phyloP scores from a whole-genome alignment of 2,797 vertebrate species.

The Sardinella longiceps region DNA sequence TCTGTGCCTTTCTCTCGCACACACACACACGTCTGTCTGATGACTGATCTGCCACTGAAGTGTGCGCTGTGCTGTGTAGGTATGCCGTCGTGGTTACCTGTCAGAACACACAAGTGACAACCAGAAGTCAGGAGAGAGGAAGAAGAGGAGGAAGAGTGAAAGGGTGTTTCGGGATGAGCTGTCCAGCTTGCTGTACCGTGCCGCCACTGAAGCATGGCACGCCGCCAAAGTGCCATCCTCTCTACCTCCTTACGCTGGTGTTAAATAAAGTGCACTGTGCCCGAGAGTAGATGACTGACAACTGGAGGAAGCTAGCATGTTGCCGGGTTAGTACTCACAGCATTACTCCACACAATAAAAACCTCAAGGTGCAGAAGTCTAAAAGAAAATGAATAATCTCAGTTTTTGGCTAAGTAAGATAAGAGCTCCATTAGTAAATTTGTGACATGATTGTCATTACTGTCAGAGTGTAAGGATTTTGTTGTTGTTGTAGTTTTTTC shows the following conservation, averaged over 20 bases:
- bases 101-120: constrained; percentile 18
- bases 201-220: constrained; percentile 5
- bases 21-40: background rate
- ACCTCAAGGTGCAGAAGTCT: background rate
- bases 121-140: background rate
- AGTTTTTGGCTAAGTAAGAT: background rate
- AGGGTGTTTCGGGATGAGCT: background rate
- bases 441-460: background rate
- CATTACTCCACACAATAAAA: background rate
- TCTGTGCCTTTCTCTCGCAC: background rate
- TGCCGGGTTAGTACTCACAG: background rate
- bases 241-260: background rate
- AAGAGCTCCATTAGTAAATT: background rate
- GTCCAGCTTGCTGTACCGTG: background rate
- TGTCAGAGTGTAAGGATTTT: background rate
- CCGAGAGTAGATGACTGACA: background rate
- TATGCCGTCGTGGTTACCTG: background rate
- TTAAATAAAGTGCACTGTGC: background rate
- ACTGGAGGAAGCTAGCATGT: background rate
- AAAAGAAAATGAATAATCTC: background rate
- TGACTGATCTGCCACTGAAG: background rate
- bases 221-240: background rate
- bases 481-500: constrained; percentile 29
- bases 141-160: background rate
- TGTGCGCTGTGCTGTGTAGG: background rate